Base-by-base conservation (phyloP, 1,140 invertebrate species). In the Lucilia sericata region DNA sequence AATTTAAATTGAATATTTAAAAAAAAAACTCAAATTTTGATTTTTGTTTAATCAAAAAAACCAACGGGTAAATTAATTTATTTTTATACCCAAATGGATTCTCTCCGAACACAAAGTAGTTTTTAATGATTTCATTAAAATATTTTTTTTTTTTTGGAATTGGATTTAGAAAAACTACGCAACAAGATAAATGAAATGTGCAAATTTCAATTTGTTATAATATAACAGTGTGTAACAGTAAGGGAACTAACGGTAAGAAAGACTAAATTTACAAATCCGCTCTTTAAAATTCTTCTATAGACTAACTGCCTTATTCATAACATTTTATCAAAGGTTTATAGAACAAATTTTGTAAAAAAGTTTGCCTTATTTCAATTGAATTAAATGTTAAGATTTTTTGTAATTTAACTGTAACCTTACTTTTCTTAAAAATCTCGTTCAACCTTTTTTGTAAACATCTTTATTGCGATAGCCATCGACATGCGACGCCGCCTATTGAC, bases 1-100 rank as follows among this genome's bases (percentile, higher is more conserved):
- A 21, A 70, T 70, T 70, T 70, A 60, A 60, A 17, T n/a, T 14
- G 14, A 60, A 60, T 60, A 21, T 51, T 51, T 74, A 55, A 34
- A 76, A 51, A 0, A 83, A 83, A 83, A 51, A 75, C 65, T 83
- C 74, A 76, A 83, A 83, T 55, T 75, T 76, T 51, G 82, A 83
- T 76, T 76, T 83, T 51, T 83, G 25, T 76, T 83, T 74, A 83
- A 83, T 30, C 74, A 74, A 55, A 75, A 74, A 83, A 70, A 70
- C 19, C 65, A 70, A 3, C 74, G 74, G 30, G 75, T 51, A 83
- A 83, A 75, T 83, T 36, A 75, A 75, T 74, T 83, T 74, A 76
- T 83, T 83, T 75, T 51, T 83, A 42, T 51, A n/a, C 2, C 42
- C 82, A 25, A 76, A 74, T 74, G 17, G 10, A 83, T 83, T 21